Percentiles rank a stretch among this genome's conserved stretches.
phyloP scores from a whole-genome alignment of 2,797 vertebrate species.

The Heteromormyrus szaboi region DNA sequence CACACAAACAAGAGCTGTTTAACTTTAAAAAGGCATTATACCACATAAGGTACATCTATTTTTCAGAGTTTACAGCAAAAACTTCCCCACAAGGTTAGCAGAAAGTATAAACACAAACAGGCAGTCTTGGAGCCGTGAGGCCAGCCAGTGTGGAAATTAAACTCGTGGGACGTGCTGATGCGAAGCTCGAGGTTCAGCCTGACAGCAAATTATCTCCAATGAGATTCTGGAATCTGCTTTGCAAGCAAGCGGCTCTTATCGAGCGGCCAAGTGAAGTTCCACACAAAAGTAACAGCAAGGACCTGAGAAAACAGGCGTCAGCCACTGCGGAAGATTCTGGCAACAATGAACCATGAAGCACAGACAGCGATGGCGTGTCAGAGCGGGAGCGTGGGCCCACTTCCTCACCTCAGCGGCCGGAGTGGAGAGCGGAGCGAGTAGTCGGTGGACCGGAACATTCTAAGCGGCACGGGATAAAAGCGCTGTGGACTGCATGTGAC shows the following conservation, averaged over 20 bases:
- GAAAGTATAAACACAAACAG: not conserved
- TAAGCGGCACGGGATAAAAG: not conserved
- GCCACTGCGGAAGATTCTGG: not conserved
- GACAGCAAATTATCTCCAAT: constrained; percentile 1
- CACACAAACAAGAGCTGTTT: not conserved
- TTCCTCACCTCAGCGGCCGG: not conserved
- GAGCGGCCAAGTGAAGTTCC: not conserved
- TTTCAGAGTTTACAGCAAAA: not conserved
- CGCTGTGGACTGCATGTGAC: not conserved
- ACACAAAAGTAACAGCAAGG: not conserved
- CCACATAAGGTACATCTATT: not conserved
- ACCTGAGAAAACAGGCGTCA: not conserved
- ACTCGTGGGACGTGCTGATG: not conserved
- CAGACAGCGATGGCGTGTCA: not conserved
- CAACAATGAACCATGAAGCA: not conserved
- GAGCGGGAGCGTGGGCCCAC: not conserved
- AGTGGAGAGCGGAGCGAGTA: not conserved
- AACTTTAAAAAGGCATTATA: not conserved
- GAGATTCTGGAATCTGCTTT: not conserved
- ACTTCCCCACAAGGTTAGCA: not conserved
- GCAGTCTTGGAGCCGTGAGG: not conserved
- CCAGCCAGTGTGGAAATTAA: not conserved
- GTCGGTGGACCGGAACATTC: not conserved
- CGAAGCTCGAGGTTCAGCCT: not conserved
- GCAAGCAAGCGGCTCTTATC: not conserved